Evolutionary conservation across 2,113 vertebrate genomes (phyloP).

Genomic region (Psittacula cyanocephala): DNA sequence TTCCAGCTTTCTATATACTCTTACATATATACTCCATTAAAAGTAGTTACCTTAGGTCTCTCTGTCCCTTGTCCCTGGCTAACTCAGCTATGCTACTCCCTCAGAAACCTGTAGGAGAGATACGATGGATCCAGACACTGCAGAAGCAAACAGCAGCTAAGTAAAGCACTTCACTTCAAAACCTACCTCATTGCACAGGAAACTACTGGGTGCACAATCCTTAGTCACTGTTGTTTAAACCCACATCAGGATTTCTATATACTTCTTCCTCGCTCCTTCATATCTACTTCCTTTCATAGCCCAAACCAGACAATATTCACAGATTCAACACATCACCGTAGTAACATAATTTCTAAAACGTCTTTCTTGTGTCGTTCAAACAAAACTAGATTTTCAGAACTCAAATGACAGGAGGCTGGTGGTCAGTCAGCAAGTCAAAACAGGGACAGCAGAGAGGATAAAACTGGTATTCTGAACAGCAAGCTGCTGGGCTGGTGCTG

Average conservation of each 20-base stretch:
- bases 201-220: background rate
- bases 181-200: background rate
- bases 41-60: background rate
- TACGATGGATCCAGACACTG: background rate
- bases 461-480: background rate
- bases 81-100: background rate
- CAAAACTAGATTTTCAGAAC: background rate
- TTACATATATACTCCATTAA: background rate
- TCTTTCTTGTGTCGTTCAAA: background rate
- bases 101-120: background rate
- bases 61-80: background rate
- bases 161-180: background rate
- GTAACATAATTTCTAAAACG: background rate
- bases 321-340: background rate
- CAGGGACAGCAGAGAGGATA: background rate
- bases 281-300: background rate
- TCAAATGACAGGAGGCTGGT: background rate
- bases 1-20: background rate
- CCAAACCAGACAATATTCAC: background rate
- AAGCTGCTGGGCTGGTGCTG: background rate
- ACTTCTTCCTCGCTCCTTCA: background rate
- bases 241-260: background rate
- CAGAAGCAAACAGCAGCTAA: background rate
- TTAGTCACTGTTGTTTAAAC: constrained; percentile 31
- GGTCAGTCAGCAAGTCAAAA: background rate